Conservation (phyloP, 2,797 vertebrate genomes). For the Gallirallus australis region DNA sequence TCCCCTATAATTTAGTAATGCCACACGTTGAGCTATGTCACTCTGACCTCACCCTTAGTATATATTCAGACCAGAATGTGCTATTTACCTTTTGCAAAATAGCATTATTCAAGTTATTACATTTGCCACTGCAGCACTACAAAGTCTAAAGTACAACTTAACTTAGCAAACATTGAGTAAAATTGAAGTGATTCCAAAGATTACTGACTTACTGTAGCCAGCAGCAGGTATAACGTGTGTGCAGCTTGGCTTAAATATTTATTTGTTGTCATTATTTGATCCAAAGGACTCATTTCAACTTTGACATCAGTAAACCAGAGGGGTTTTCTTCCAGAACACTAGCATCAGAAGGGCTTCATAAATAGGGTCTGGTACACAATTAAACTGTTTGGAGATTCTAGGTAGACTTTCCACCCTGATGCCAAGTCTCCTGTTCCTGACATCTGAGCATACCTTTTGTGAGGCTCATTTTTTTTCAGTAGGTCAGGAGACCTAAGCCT, state of each 20-base stretch:
- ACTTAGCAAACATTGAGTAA: slow-evolving; percentile 52
- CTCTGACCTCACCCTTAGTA: not conserved
- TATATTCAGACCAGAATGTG: not conserved
- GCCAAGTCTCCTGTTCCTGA: not conserved
- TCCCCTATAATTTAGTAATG: not conserved
- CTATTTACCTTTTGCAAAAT: slow-evolving; percentile 5
- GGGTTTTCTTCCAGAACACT: slow-evolving; percentile 3
- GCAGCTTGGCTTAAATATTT: not conserved
- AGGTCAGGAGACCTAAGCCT: slow-evolving; percentile 43
- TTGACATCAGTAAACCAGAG: slow-evolving; percentile 15
- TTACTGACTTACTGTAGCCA: not conserved
- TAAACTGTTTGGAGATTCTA: not conserved
- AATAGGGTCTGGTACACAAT: not conserved
- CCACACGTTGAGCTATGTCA: not conserved
- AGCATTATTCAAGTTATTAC: not conserved
- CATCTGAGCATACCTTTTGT: not conserved
- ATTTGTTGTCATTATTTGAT: slow-evolving; percentile 45
- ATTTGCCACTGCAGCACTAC: not conserved
- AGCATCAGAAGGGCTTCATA: slow-evolving; percentile 28
- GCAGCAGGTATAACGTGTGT: not conserved
- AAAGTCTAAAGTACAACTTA: not conserved
- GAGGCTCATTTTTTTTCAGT: not conserved
- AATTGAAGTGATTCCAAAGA: slow-evolving; percentile 32
- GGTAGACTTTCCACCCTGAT: slow-evolving; percentile 1
- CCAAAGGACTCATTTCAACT: slow-evolving; percentile 34